Conservation (phyloP, 2,797 vertebrate genomes). For the Sebastes iracundus region DNA sequence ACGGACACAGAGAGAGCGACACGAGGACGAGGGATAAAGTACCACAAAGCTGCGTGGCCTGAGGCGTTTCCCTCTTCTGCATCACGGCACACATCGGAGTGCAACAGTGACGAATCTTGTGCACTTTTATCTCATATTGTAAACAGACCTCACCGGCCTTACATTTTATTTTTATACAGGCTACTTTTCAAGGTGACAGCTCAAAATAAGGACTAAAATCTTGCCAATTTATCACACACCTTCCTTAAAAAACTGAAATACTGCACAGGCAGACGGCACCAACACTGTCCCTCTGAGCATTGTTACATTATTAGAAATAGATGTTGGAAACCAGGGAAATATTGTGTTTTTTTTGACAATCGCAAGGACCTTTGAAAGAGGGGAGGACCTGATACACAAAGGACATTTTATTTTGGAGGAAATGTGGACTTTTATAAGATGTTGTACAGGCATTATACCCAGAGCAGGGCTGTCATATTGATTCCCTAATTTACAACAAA, state of each 20-base stretch:
- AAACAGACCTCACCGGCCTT: slow-evolving; percentile 35
- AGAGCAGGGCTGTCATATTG: slow-evolving; percentile 26
- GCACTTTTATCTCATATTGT: slow-evolving; percentile 71
- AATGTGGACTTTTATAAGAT: slow-evolving; percentile 20
- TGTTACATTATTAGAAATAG: slow-evolving; percentile 22
- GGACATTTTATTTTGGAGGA: slow-evolving; percentile 7
- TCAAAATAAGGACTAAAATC: slow-evolving; percentile 3
- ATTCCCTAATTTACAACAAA: slow-evolving; percentile 50
- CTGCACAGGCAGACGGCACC: not conserved
- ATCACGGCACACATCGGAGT: slow-evolving; percentile 8
- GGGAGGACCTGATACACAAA: slow-evolving; percentile 8
- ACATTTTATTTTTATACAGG: slow-evolving; percentile 15
- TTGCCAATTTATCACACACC: not conserved
- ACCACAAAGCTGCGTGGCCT: slow-evolving; percentile 21
- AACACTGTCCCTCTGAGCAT: not conserved
- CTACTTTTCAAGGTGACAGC: slow-evolving; percentile 1
- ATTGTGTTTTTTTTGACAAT: slow-evolving; percentile 72
- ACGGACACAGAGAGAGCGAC: slow-evolving; percentile 5
- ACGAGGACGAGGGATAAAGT: slow-evolving; percentile 12
- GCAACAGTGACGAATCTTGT: slow-evolving; percentile 35
- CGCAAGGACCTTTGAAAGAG: slow-evolving; percentile 41
- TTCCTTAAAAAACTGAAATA: slow-evolving; percentile 1
- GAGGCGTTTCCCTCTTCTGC: slow-evolving; percentile 15
- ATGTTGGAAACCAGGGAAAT: slow-evolving; percentile 55
- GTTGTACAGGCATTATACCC: slow-evolving; percentile 33